phyloP scores from a whole-genome alignment of 2,797 vertebrate genomes.

The Selene dorsalis region DNA sequence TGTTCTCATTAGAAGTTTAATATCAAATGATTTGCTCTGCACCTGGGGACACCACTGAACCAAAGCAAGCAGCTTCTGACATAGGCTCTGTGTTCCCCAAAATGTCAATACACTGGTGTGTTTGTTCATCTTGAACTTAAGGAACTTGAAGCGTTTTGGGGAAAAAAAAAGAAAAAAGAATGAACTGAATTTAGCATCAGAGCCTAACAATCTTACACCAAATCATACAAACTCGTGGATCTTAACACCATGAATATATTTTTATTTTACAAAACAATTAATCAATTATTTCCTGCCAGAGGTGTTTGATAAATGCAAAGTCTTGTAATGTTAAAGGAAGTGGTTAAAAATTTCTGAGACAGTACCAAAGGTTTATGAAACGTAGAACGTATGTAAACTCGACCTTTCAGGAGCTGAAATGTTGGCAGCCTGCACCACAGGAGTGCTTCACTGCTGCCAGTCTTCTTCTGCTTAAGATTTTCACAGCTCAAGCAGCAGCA shows the following conservation, averaged over 20 bases:
- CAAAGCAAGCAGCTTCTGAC: background rate
- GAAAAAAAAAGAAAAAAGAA: too few species aligned
- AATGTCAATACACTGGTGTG: background rate
- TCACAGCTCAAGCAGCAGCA: background rate
- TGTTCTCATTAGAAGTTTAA: background rate
- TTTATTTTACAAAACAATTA: too few species aligned
- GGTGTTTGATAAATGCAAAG: too few species aligned
- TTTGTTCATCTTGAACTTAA: background rate
- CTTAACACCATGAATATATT: too few species aligned
- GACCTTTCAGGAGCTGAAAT: background rate
- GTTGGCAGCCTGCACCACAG: background rate
- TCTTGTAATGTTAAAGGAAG: too few species aligned
- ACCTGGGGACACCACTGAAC: background rate
- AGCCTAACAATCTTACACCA: too few species aligned
- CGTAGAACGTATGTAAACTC: background rate
- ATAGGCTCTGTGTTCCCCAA: background rate
- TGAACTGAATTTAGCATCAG: too few species aligned
- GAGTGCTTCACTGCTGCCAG: background rate
- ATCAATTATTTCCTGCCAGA: too few species aligned
- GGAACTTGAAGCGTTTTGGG: background rate
- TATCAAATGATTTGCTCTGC: background rate
- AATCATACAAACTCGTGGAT: too few species aligned
- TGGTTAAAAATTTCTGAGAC: too few species aligned
- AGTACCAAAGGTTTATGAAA: too few species aligned
- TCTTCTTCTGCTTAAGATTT: background rate